phyloP scores from a whole-genome alignment of 1,140 invertebrate genomes.

The Drosophila kurseongensis region DNA sequence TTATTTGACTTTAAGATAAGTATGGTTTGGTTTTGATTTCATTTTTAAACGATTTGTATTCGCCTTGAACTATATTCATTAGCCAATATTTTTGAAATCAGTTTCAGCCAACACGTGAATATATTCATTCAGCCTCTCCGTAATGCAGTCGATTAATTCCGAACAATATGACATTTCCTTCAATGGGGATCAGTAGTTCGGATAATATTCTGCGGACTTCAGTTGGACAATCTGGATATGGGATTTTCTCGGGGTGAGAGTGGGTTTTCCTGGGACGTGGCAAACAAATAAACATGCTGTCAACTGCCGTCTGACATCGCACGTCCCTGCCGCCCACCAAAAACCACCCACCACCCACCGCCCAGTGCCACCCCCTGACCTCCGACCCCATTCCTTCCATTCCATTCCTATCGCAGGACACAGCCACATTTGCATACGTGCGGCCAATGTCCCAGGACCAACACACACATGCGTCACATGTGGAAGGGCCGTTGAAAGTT shows the following conservation, averaged over 20 bases:
- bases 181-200: constrained; percentile 5
- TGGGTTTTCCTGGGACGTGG: constrained; percentile 19
- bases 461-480: constrained; percentile 30
- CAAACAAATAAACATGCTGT: constrained; percentile 83
- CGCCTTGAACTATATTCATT: too few relatives aligned
- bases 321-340: constrained; percentile 23
- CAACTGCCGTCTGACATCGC: constrained; percentile 80
- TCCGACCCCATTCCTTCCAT: neutral
- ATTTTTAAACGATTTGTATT: too few relatives aligned
- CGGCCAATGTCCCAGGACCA: constrained; percentile 74
- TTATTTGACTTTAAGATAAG: too few relatives aligned
- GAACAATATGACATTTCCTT: too few relatives aligned
- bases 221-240: constrained; percentile 10
- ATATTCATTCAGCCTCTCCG: neutral
- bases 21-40: too few relatives aligned
- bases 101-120: neutral
- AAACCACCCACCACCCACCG: constrained; percentile 12
- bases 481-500: constrained; percentile 60
- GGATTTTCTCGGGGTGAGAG: neutral
- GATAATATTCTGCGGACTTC: neutral
- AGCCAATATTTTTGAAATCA: neutral
- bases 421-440: constrained; percentile 75
- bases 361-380: neutral
- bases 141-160: neutral
- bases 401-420: constrained; percentile 32